phyloP scores from a whole-genome alignment of 2,888 invertebrate species.

The Drosophila anceps region DNA sequence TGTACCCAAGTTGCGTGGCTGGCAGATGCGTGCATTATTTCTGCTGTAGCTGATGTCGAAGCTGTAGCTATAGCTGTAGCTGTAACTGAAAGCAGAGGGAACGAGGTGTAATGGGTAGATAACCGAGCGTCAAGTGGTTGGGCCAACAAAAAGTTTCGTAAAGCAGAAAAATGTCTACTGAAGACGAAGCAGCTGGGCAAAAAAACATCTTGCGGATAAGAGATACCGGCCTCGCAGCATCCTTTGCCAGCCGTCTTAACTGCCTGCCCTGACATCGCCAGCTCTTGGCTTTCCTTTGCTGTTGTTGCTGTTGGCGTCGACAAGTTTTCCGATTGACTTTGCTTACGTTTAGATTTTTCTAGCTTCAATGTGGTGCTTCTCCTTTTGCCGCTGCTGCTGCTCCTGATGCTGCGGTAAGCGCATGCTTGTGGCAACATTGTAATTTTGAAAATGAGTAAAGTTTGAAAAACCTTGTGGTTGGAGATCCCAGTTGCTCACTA shows the following conservation, averaged over 20 bases:
- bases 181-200: slow-evolving; percentile 63
- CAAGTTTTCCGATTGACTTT: slow-evolving; percentile 83
- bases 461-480: slow-evolving; percentile 79
- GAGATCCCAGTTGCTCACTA: slow-evolving; percentile 16
- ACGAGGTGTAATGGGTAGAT: slow-evolving; percentile 36
- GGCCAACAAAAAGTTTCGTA: slow-evolving; percentile 70
- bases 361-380: slow-evolving; percentile 42
- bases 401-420: slow-evolving; percentile 58
- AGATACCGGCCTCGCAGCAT: slow-evolving; percentile 49
- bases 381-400: slow-evolving; percentile 8
- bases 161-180: slow-evolving; percentile 72
- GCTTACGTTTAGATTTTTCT: slow-evolving; percentile 82
- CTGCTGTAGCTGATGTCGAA: background rate
- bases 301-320: slow-evolving; percentile 55
- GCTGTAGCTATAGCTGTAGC: background rate
- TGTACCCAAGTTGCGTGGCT: slow-evolving; percentile 40
- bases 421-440: slow-evolving; percentile 82
- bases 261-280: background rate
- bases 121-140: slow-evolving; percentile 77
- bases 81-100: background rate
- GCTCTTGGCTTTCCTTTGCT: slow-evolving; percentile 54
- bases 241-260: slow-evolving; percentile 17
- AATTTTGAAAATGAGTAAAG: slow-evolving; percentile 84
- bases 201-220: slow-evolving; percentile 49
- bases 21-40: slow-evolving; percentile 77